These are phyloP conservation scores for Porites rus DNA, from an alignment of 92 coral and sea anemone species.

Conservation along the genomic window DNA sequence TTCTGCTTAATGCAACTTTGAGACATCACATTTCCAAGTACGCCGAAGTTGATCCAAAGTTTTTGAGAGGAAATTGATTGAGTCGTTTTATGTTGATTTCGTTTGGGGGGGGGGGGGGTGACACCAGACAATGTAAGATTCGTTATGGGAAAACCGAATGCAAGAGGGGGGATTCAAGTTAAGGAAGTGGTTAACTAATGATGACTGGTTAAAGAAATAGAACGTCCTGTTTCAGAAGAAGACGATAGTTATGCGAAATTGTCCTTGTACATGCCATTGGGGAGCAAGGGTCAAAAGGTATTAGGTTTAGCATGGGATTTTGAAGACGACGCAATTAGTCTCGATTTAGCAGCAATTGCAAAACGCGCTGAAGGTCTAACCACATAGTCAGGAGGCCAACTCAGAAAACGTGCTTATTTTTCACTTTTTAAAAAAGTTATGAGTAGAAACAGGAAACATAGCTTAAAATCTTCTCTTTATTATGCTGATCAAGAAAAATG, in stretches of 20 bases:
- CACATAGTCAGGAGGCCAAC: too few species aligned
- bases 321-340: neutral
- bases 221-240: neutral
- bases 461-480: too few species aligned
- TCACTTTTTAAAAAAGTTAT: too few species aligned
- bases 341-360: neutral
- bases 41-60: too few species aligned
- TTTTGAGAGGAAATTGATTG: too few species aligned
- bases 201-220: too few species aligned
- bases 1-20: slow-evolving; percentile 44
- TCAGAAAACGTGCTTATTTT: too few species aligned
- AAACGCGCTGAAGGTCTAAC: neutral
- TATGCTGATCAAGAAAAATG: too few species aligned
- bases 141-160: slow-evolving; percentile 1
- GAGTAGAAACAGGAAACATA: too few species aligned
- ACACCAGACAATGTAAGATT: neutral
- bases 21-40: slow-evolving; percentile 34
- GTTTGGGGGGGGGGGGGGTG: neutral
- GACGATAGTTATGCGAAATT: neutral
- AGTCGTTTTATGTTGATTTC: neutral
- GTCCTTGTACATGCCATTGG: neutral
- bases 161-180: neutral
- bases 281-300: too few species aligned
- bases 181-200: slow-evolving; percentile 11
- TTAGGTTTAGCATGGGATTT: neutral